phyloP scores from a whole-genome alignment of 53 echinoderm and acorn worm genomes.

The Arbacia lixula region DNA sequence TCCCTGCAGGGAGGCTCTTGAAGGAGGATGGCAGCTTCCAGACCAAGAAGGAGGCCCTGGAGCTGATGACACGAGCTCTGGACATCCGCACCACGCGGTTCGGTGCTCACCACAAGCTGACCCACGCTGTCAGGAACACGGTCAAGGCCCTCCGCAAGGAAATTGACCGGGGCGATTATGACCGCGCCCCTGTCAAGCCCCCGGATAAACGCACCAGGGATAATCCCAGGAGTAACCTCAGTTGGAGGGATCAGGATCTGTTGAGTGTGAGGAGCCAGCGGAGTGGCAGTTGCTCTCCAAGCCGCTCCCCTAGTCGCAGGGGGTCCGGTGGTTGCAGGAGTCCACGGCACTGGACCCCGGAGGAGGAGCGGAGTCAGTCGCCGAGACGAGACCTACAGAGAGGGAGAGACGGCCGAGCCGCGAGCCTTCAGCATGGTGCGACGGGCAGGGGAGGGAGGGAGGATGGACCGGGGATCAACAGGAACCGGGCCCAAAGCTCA shows the following conservation, averaged over 20 bases:
- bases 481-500: conserved; percentile 37
- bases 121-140: conserved; percentile 66
- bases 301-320: conserved; percentile 41
- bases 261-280: conserved; percentile 52
- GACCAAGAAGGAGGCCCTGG: conserved; percentile 85
- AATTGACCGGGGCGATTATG: conserved; percentile 71
- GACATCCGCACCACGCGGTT: conserved; percentile 83
- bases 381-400: neutral
- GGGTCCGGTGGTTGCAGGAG: conserved; percentile 32
- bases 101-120: conserved; percentile 80
- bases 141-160: conserved; percentile 74
- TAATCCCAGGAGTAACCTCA: conserved; percentile 62
- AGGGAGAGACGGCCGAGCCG: neutral
- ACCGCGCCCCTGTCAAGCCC: conserved; percentile 69
- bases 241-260: conserved; percentile 83
- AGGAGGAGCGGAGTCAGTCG: conserved; percentile 13
- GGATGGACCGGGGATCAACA: conserved; percentile 1
- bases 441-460: neutral
- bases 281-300: conserved; percentile 27
- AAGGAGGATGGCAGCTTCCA: conserved; percentile 74
- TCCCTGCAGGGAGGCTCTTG: conserved; percentile 83
- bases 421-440: neutral
- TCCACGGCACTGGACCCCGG: neutral
- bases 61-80: conserved; percentile 66
- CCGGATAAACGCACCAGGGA: conserved; percentile 66